Percentiles rank a stretch among this genome's conserved stretches.
Evolutionary conservation across 2,113 vertebrate genomes (phyloP).

Genomic region (Mus spicilegus): DNA sequence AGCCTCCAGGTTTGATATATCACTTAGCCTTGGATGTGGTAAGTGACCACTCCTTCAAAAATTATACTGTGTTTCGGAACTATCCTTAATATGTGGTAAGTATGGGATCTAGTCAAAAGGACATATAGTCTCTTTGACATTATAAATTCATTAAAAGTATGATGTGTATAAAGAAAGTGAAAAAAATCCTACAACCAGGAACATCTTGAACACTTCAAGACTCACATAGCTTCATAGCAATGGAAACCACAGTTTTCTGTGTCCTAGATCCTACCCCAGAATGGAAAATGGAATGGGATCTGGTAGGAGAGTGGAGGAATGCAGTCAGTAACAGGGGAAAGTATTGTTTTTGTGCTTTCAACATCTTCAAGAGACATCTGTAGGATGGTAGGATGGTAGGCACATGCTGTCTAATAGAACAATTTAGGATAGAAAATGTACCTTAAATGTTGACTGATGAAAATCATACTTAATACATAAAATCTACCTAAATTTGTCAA

Average conservation of each 20-base stretch:
- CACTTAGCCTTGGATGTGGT: conserved; percentile 56
- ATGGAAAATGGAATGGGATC: conserved; percentile 50
- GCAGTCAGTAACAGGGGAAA: conserved; percentile 44
- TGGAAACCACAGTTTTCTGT: conserved; percentile 60
- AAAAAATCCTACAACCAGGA: conserved; percentile 63
- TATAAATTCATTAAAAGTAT: conserved; percentile 48
- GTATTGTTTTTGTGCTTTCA: conserved; percentile 38
- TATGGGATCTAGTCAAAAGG: conserved; percentile 39
- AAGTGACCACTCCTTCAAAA: conserved; percentile 28
- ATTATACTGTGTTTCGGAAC: background rate
- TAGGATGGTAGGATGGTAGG: background rate
- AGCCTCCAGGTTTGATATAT: conserved; percentile 34
- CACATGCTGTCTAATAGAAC: conserved; percentile 20
- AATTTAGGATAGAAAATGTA: conserved; percentile 5
- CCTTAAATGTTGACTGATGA: conserved; percentile 22
- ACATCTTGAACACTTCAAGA: conserved; percentile 47
- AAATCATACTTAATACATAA: background rate
- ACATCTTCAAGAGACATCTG: conserved; percentile 39
- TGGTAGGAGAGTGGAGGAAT: background rate
- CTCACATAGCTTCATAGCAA: conserved; percentile 57
- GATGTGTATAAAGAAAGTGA: conserved; percentile 59
- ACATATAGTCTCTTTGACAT: conserved; percentile 7
- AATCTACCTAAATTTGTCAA: background rate
- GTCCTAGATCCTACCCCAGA: conserved; percentile 44
- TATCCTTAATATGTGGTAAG: background rate